Conservation (phyloP, 2,797 vertebrate species). For the Natrix natrix region DNA sequence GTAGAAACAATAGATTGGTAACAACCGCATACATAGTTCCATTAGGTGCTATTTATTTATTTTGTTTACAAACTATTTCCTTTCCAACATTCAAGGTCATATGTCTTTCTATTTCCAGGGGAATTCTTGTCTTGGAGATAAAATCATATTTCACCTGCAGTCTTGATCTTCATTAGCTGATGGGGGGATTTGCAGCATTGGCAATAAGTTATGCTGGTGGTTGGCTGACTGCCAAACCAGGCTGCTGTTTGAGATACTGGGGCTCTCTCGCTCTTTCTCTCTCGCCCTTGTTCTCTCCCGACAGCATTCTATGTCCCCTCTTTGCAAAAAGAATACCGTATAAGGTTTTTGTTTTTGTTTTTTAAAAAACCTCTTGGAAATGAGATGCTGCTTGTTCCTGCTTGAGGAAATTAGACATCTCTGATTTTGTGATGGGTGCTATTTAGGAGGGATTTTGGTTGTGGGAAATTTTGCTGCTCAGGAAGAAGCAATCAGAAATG, state of each 20-base stretch:
- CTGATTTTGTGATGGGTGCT: constrained; percentile 62
- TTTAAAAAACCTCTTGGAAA: constrained; percentile 20
- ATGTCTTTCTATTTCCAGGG: constrained; percentile 37
- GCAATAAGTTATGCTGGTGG: constrained; percentile 73
- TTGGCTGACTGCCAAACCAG: constrained; percentile 73
- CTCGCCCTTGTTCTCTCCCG: constrained; percentile 12
- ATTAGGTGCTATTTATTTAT: not conserved
- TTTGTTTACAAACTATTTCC: not conserved
- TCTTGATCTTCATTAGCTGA: constrained; percentile 65
- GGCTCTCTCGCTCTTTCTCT: constrained; percentile 35
- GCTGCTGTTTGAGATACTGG: constrained; percentile 60
- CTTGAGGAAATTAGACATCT: constrained; percentile 24
- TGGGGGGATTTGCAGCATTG: constrained; percentile 73
- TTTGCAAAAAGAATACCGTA: constrained; percentile 38
- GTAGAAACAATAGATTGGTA: not conserved
- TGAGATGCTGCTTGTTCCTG: constrained; percentile 11
- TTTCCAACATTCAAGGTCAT: constrained; percentile 66
- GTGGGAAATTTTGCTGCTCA: constrained; percentile 59
- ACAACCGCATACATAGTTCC: not conserved
- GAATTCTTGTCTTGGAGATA: constrained; percentile 34
- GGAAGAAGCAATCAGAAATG: constrained; percentile 64
- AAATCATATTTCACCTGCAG: constrained; percentile 67
- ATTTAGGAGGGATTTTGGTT: constrained; percentile 76
- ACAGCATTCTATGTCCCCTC: constrained; percentile 51
- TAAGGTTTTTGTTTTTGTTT: not conserved